Evolutionary conservation across 2,797 vertebrate species (phyloP).

Genomic region (Mormyrops attenuatus): DNA sequence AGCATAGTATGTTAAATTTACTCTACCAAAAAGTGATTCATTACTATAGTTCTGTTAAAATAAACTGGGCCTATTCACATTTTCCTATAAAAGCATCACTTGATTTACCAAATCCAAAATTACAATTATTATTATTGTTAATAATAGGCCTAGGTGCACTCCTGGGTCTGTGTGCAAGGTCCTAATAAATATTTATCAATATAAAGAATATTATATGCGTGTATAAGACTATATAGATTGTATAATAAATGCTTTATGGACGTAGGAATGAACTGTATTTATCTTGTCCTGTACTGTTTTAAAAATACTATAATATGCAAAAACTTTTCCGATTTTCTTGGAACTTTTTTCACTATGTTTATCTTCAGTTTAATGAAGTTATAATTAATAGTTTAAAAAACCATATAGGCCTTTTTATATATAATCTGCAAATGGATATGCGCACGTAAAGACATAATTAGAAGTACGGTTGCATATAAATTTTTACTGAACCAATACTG

Average conservation of each 20-base stretch:
- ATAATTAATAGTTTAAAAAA: not conserved
- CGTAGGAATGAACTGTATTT: not conserved
- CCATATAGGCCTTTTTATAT: not conserved
- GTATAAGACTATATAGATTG: not conserved
- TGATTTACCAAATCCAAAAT: not conserved
- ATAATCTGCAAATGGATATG: not conserved
- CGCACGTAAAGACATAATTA: not conserved
- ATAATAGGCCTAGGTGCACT: not conserved
- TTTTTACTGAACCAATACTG: not conserved
- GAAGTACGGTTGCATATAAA: not conserved
- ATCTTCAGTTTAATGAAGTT: not conserved
- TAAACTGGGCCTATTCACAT: not conserved
- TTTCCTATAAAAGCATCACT: not conserved
- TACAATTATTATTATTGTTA: not conserved
- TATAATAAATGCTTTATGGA: not conserved
- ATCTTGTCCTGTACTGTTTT: not conserved
- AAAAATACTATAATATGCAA: not conserved
- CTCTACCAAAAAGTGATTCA: not conserved
- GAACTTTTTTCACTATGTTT: not conserved
- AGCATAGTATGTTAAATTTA: not conserved
- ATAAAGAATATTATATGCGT: not conserved
- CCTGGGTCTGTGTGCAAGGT: not conserved
- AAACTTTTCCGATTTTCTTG: not conserved
- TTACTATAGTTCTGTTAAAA: not conserved
- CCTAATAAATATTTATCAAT: not conserved